Evolutionary conservation across 2,797 vertebrate genomes (phyloP), one percentile per base, ranked within the genome.

Genomic region (Tympanoctomys barrerae): DNA sequence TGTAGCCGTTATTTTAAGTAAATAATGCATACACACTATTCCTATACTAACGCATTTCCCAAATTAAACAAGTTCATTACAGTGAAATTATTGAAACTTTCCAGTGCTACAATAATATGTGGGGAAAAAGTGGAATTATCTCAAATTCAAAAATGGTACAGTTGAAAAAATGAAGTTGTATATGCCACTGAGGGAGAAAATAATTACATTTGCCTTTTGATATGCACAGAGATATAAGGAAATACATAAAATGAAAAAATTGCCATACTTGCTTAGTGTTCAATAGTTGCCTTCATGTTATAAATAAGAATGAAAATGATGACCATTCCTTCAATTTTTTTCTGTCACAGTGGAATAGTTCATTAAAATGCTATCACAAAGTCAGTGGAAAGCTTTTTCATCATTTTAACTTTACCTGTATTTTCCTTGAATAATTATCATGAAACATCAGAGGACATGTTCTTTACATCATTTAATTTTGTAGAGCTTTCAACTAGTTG

Each of bases 241-340:
- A 42, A 91, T 85, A 87, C 8, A 81, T 75, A 64, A 92, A 96
- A 87, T 4, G 14, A 89, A 94, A 89, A 68, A 46, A 90, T 95
- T 92, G 85, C 28, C 54, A 70, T 39, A 86, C 49, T 91, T 78
- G 11, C 90, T 96, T 96, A 26, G 49, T 57, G 91, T 87, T 89
- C 94, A 96, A 95, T 97, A 93, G 93, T 94, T 96, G 70, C 75
- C 96, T 95, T 97, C 80, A 92, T 95, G 77, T 93, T 94, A 42
- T 78, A 95, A 97, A 94, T 42, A 90, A 93, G 22, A 28, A 42
- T 68, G 86, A 91, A 96, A 89, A 4, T 64, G 54, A 91, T 81
- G 81, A 89, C 73, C 26, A 91, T 54, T 52, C 87, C 61, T 26
- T 31, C 52, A 89, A 5, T 71, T 94, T 28, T 90, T 90, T 5